Evolutionary conservation across 2,797 vertebrate genomes (phyloP).

Genomic region (Crax fasciolata): DNA sequence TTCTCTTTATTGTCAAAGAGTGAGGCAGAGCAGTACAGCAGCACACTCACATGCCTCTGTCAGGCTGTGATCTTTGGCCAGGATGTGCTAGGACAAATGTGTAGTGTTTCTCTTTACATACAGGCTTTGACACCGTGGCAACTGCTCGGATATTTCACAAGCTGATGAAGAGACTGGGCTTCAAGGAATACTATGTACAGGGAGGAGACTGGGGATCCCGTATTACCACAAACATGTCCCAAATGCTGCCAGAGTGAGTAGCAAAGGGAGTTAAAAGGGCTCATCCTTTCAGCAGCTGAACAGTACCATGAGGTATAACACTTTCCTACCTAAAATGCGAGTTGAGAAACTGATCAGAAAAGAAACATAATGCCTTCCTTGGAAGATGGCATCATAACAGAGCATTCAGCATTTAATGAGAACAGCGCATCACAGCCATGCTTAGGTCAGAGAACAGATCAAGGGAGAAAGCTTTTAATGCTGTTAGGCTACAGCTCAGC

Average conservation of each 20-base stretch:
- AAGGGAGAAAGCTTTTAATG: background rate
- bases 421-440: background rate
- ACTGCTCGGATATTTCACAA: slow-evolving; percentile 89
- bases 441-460: background rate
- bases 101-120: background rate
- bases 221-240: slow-evolving; percentile 89
- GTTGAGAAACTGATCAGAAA: background rate
- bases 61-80: background rate
- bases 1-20: background rate
- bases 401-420: background rate
- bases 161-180: slow-evolving; percentile 90
- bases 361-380: background rate
- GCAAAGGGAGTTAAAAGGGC: background rate
- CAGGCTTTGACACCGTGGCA: slow-evolving; percentile 86
- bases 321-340: background rate
- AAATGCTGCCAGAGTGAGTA: slow-evolving; percentile 92
- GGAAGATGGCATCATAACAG: background rate
- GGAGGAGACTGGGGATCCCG: slow-evolving; percentile 91
- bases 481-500: background rate
- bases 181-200: slow-evolving; percentile 89
- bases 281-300: background rate
- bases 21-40: background rate
- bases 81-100: background rate
- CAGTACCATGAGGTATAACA: background rate
- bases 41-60: rapidly evolving